These are phyloP conservation scores for Spheniscus humboldti DNA, from an alignment of 2,797 vertebrate species.

Conservation along the genomic window DNA sequence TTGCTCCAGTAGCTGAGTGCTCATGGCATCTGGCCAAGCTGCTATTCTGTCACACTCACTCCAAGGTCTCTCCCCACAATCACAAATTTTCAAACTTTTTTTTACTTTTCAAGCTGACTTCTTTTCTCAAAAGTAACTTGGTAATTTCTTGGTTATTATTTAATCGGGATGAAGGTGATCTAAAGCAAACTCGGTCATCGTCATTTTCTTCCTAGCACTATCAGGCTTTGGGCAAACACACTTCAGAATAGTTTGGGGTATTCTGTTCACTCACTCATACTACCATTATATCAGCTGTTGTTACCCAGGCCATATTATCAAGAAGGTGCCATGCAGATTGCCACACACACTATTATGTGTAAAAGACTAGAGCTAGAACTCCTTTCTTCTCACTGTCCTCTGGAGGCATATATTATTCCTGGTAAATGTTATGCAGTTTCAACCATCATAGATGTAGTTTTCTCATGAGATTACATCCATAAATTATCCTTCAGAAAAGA, in stretches of 20 bases:
- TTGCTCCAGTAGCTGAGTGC: not conserved
- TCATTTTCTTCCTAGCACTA: not conserved
- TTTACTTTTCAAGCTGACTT: not conserved
- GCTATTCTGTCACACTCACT: not conserved
- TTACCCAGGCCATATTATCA: not conserved
- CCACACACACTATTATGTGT: not conserved
- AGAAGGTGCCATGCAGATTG: not conserved
- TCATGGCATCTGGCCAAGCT: not conserved
- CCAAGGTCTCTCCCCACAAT: not conserved
- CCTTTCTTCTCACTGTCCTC: not conserved
- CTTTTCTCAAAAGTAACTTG: not conserved
- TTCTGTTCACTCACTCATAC: not conserved
- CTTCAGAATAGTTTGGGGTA: not conserved
- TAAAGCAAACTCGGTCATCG: not conserved
- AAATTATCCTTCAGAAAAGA: not conserved
- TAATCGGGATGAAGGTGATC: not conserved
- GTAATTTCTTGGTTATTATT: not conserved
- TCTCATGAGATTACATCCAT: not conserved
- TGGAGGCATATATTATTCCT: not conserved
- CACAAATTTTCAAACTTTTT: not conserved
- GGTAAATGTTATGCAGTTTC: not conserved
- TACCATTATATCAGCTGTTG: not conserved
- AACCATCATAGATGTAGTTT: not conserved
- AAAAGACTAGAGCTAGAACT: not conserved
- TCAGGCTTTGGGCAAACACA: not conserved